phyloP scores from a whole-genome alignment of 2,888 invertebrate genomes.

The Clivina fossor region DNA sequence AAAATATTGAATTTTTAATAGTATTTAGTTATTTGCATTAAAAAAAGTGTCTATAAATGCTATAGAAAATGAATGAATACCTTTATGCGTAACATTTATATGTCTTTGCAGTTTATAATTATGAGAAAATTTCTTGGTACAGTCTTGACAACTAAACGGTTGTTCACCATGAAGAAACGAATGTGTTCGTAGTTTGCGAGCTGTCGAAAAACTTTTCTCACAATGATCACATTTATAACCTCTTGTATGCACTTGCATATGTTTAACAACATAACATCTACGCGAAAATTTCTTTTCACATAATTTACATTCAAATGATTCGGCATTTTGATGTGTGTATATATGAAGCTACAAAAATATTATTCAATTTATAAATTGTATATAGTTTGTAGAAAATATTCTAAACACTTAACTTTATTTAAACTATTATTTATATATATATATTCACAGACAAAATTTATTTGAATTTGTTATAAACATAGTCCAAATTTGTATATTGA shows the following conservation, averaged over 20 bases:
- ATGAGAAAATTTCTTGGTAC: conserved; percentile 25
- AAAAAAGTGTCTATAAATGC: no score
- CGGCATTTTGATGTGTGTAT: conserved; percentile 14
- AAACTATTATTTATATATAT: no score
- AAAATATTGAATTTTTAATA: no score
- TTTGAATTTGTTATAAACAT: no score
- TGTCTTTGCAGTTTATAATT: conserved; percentile 26
- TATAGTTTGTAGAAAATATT: no score
- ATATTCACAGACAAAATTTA: no score
- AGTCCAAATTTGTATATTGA: no score
- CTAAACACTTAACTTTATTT: no score
- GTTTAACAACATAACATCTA: conserved; percentile 11
- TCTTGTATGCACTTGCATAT: conserved; percentile 23
- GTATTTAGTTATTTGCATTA: no score
- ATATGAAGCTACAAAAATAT: conserved; percentile 23
- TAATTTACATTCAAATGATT: conserved; percentile 15
- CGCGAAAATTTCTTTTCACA: conserved; percentile 23
- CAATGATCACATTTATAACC: conserved; percentile 24
- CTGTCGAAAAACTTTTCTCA: conserved; percentile 17
- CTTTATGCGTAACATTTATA: conserved; percentile 24
- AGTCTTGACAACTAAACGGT: conserved; percentile 21
- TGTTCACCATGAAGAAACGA: conserved; percentile 16
- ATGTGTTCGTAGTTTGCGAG: conserved; percentile 14
- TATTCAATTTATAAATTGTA: not conserved
- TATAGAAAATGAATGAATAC: conserved; percentile 10